These are phyloP conservation scores for Daktulosphaira vitifoliae DNA, from an alignment of 1,140 invertebrate genomes.

Conservation along the genomic window DNA sequence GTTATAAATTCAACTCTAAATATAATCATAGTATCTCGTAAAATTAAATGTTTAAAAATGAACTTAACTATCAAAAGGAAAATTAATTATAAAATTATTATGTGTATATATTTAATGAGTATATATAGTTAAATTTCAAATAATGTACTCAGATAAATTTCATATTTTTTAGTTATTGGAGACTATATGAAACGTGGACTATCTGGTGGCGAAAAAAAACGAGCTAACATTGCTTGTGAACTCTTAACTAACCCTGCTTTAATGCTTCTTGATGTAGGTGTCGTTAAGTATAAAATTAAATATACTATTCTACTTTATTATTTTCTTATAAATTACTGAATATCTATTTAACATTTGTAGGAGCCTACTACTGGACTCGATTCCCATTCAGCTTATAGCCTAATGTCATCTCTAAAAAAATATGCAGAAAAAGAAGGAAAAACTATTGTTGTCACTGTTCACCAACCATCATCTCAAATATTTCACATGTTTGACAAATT, in stretches of 20 bases:
- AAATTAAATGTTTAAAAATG: too few relatives aligned
- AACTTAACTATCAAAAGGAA: too few relatives aligned
- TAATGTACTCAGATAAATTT: too few relatives aligned
- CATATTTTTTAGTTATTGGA: conserved; percentile 58
- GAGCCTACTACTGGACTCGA: conserved; percentile 80
- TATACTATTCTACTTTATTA: too few relatives aligned
- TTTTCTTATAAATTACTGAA: background rate
- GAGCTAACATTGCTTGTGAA: conserved; percentile 79
- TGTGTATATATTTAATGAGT: too few relatives aligned
- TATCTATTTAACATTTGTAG: conserved; percentile 44
- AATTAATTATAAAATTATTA: too few relatives aligned
- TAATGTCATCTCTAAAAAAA: conserved; percentile 65
- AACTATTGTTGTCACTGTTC: conserved; percentile 71
- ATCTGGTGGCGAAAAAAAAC: conserved; percentile 78
- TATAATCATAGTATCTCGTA: too few relatives aligned
- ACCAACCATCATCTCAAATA: conserved; percentile 81
- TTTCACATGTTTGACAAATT: conserved; percentile 80
- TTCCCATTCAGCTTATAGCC: conserved; percentile 66
- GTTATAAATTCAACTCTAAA: too few relatives aligned
- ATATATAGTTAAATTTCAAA: too few relatives aligned
- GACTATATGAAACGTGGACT: conserved; percentile 68
- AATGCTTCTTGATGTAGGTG: conserved; percentile 75
- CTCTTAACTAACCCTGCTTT: conserved; percentile 73
- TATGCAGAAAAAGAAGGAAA: conserved; percentile 70
- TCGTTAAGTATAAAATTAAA: background rate